Percentiles rank a stretch among this genome's conserved stretches.
Evolutionary conservation across 2,797 vertebrate species (phyloP).

Genomic region (Numenius phaeopus): DNA sequence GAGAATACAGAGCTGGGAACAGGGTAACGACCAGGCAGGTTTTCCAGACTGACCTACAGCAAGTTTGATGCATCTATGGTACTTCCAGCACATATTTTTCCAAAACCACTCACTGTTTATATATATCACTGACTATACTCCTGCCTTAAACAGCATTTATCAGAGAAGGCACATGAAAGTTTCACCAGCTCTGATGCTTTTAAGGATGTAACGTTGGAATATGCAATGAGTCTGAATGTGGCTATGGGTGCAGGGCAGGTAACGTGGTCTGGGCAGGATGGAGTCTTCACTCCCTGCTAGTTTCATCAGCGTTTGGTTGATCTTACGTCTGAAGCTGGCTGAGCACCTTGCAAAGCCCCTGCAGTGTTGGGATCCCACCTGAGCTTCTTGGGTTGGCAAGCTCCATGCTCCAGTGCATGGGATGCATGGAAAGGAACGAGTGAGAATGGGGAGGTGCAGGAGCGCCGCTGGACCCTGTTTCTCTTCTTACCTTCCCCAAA

Average conservation of each 20-base stretch:
- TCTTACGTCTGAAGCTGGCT: background rate
- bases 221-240: accelerated
- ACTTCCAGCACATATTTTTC: background rate
- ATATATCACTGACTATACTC: background rate
- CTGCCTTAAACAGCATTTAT: background rate
- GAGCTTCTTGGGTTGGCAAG: accelerated
- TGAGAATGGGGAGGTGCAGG: accelerated
- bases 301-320: background rate
- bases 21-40: background rate
- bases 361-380: accelerated
- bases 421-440: background rate
- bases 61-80: background rate
- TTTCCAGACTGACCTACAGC: background rate
- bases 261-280: background rate
- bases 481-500: background rate
- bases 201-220: background rate
- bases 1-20: background rate
- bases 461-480: accelerated
- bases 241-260: background rate
- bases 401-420: accelerated
- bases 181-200: background rate
- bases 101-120: background rate
- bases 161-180: background rate
- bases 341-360: background rate
- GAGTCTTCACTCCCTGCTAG: background rate